phyloP scores from a whole-genome alignment of 2,888 invertebrate genomes.

The Prenolepis imparis region DNA sequence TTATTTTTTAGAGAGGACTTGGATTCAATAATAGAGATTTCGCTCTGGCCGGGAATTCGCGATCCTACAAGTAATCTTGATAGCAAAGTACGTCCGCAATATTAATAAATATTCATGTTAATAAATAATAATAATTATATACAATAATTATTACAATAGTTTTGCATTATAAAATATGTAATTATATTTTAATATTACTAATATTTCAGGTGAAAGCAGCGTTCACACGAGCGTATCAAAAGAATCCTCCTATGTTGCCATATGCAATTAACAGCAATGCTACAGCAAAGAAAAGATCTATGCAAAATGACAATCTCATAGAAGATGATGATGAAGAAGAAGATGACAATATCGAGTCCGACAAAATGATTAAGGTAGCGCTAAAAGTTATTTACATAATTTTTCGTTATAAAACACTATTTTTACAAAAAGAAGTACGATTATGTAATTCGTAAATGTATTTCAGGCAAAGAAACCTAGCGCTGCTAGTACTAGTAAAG shows the following conservation, averaged over 20 bases:
- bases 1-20: conserved; percentile 92
- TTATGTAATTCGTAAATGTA: background rate
- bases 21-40: conserved; percentile 95
- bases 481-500: conserved; percentile 67
- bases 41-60: conserved; percentile 93
- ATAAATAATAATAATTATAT: conserved; percentile 25
- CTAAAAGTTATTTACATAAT: conserved; percentile 27
- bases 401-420: conserved; percentile 6
- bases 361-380: conserved; percentile 93
- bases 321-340: conserved; percentile 85
- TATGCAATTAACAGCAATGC: conserved; percentile 90
- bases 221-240: conserved; percentile 97
- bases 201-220: conserved; percentile 93
- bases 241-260: conserved; percentile 92
- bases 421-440: background rate
- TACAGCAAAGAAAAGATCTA: conserved; percentile 88
- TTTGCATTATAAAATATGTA: background rate
- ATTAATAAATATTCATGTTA: conserved; percentile 19
- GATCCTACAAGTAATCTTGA: conserved; percentile 93
- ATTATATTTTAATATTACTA: background rate
- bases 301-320: conserved; percentile 85
- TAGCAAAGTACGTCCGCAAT: conserved; percentile 88
- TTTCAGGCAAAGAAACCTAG: conserved; percentile 78
- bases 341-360: conserved; percentile 88
- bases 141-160: background rate